Evolutionary conservation across 1,140 invertebrate genomes (phyloP).

Genomic region (Temnothorax nylanderi): DNA sequence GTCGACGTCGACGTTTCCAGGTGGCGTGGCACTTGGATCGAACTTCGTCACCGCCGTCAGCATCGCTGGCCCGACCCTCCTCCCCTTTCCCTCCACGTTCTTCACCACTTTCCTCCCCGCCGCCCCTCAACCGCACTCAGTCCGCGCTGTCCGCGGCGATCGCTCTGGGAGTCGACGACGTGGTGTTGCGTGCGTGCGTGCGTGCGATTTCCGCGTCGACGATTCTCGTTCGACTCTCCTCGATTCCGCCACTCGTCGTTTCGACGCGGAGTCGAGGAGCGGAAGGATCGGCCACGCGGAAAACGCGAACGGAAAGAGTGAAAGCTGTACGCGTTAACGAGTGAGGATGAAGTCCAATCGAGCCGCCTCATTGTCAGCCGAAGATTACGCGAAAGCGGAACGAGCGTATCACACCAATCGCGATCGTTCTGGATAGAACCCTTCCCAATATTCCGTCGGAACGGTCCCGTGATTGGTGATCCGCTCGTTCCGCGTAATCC

Average conservation of each 20-base stretch:
- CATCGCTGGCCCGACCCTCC: too few species aligned
- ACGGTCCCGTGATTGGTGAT: too few species aligned
- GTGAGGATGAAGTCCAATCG: background rate
- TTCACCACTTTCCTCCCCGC: background rate
- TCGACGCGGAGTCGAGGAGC: background rate
- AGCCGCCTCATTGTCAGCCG: too few species aligned
- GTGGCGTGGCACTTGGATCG: slow-evolving; percentile 25
- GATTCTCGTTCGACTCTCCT: background rate
- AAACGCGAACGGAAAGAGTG: background rate
- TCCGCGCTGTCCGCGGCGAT: background rate
- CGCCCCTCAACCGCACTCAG: too few species aligned
- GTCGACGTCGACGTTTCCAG: background rate
- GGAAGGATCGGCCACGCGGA: background rate
- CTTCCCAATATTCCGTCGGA: too few species aligned
- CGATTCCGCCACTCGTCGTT: background rate
- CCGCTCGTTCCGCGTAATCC: too few species aligned
- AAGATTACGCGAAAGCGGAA: too few species aligned
- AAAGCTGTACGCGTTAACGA: background rate
- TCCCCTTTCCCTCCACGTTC: background rate
- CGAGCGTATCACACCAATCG: too few species aligned
- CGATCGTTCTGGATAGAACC: too few species aligned
- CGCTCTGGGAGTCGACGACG: too few species aligned
- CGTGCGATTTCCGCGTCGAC: background rate
- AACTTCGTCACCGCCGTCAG: background rate
- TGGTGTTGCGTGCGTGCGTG: background rate